Evolutionary conservation across 2,888 invertebrate species (phyloP).

Genomic region (Leptogaster cylindrica): DNA sequence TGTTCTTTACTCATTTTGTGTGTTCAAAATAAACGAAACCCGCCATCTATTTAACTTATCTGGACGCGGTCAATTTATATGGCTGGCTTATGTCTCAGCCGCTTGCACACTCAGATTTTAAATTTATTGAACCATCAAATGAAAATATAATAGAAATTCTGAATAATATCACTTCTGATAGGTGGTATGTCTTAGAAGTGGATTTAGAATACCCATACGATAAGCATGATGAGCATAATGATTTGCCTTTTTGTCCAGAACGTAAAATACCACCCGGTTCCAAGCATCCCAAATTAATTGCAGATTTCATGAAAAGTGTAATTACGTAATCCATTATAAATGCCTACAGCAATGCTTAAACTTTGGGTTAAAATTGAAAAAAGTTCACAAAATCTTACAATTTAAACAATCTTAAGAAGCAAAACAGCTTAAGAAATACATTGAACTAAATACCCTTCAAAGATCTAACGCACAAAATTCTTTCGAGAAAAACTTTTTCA

Average conservation of each 20-base stretch:
- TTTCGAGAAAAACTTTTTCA: not conserved
- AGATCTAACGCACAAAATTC: not conserved
- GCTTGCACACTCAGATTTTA: too few relatives aligned
- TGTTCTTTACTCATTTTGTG: too few relatives aligned
- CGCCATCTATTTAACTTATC: too few relatives aligned
- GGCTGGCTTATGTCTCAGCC: too few relatives aligned
- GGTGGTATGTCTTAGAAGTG: conserved; percentile 22
- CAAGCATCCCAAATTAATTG: conserved; percentile 47
- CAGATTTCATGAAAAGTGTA: conserved; percentile 50
- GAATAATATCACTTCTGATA: too few relatives aligned
- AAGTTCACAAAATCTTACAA: conserved; percentile 52
- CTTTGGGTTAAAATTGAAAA: conserved; percentile 51
- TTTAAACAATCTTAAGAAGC: conserved; percentile 54
- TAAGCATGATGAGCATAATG: conserved; percentile 13
- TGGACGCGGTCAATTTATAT: too few relatives aligned
- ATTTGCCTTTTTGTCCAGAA: conserved; percentile 9
- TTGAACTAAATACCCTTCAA: not conserved
- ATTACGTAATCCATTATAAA: conserved; percentile 53
- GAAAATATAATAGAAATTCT: too few relatives aligned
- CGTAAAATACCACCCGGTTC: not conserved
- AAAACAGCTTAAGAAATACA: conserved; percentile 8
- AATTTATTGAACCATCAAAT: too few relatives aligned
- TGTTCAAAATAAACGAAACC: too few relatives aligned
- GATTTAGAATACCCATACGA: not conserved
- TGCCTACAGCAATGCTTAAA: conserved; percentile 51